These are phyloP conservation scores for Podabrus alpinus DNA, from an alignment of 2,888 invertebrate species.

Conservation along the genomic window DNA sequence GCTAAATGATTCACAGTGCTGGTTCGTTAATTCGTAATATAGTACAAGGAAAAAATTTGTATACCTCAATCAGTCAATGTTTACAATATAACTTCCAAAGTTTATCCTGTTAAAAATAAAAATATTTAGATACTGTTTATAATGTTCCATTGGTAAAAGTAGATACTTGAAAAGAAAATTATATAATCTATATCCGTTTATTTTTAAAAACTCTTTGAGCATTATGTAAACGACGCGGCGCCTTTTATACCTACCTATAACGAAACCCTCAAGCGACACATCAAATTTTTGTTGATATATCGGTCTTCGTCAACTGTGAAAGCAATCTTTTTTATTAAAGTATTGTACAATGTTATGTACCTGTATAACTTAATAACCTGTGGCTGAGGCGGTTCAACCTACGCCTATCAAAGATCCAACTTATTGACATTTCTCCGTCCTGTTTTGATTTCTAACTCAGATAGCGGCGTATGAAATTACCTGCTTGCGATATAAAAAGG, in stretches of 20 bases:
- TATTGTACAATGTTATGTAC: constrained; percentile 17
- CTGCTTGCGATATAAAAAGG: constrained; percentile 47
- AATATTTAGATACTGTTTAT: too few relatives aligned
- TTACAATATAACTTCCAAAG: too few relatives aligned
- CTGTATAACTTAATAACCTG: constrained; percentile 32
- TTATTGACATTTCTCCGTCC: constrained; percentile 55
- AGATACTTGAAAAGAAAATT: too few relatives aligned
- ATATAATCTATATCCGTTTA: background rate
- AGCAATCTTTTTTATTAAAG: constrained; percentile 17
- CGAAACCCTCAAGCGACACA: constrained; percentile 13
- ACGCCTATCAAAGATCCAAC: constrained; percentile 40
- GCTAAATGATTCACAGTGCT: too few relatives aligned
- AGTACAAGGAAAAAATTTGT: too few relatives aligned
- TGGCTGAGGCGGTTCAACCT: constrained; percentile 24
- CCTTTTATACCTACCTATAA: background rate
- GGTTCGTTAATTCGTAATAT: too few relatives aligned
- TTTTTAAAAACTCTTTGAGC: background rate
- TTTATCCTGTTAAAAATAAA: too few relatives aligned
- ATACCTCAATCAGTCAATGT: too few relatives aligned
- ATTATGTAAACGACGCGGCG: background rate
- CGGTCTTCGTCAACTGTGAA: constrained; percentile 15
- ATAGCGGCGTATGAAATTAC: constrained; percentile 55
- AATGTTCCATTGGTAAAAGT: too few relatives aligned
- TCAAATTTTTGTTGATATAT: constrained; percentile 22
- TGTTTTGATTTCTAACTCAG: constrained; percentile 54